Evolutionary conservation across 2,797 vertebrate genomes (phyloP).

Genomic region (Malurus splendens): DNA sequence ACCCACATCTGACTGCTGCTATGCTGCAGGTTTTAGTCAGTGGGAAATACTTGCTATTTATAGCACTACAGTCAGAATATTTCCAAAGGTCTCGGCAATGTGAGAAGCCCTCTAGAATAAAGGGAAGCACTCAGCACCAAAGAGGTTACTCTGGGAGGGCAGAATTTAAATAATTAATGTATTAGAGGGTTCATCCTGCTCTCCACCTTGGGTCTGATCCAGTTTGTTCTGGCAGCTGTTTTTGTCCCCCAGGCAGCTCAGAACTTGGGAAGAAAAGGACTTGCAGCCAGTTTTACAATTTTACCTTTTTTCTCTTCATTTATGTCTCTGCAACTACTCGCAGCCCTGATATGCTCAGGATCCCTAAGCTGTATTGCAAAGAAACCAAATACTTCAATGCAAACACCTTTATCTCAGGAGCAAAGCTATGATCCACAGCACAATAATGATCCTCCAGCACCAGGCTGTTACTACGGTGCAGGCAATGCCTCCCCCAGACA

Average conservation of each 20-base stretch:
- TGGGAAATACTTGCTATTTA: conserved; percentile 40
- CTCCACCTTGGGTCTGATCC: neutral
- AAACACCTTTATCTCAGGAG: neutral
- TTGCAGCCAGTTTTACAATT: neutral
- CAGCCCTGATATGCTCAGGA: neutral
- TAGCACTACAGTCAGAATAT: neutral
- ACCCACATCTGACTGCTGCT: neutral
- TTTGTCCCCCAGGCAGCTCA: neutral
- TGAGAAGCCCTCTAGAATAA: neutral
- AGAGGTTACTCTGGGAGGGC: neutral
- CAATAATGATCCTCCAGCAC: neutral
- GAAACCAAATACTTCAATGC: neutral
- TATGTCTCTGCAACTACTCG: neutral
- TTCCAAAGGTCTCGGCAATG: conserved; percentile 12
- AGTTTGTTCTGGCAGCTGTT: neutral
- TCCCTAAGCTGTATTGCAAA: neutral
- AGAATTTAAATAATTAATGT: neutral
- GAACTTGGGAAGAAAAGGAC: neutral
- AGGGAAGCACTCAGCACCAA: neutral
- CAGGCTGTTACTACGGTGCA: neutral
- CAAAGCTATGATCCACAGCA: neutral
- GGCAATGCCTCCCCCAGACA: neutral
- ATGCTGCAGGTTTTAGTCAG: conserved; percentile 12
- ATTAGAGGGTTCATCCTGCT: neutral
- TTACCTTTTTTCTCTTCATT: neutral